These are phyloP conservation scores for Eupithecia dodoneata DNA, from an alignment of 2,888 invertebrate species.

Conservation along the genomic window DNA sequence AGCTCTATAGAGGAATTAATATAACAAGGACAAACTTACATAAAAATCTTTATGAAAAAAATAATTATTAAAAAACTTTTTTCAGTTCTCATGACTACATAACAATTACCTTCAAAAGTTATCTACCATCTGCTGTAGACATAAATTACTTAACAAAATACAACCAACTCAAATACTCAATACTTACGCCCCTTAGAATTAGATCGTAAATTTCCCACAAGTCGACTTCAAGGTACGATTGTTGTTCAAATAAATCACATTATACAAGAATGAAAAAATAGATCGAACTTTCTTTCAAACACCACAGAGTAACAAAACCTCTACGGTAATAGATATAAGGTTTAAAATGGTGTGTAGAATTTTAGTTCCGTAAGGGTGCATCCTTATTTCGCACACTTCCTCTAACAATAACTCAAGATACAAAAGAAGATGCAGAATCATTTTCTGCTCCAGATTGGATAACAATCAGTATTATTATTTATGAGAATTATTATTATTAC, in stretches of 20 bases:
- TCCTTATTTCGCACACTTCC: conserved; percentile 75
- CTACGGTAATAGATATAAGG: conserved; percentile 27
- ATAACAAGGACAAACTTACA: too few relatives aligned
- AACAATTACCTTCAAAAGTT: conserved; percentile 30
- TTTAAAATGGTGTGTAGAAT: conserved; percentile 13
- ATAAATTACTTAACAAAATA: conserved; percentile 60
- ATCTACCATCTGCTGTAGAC: conserved; percentile 51
- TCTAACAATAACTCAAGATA: conserved; percentile 58
- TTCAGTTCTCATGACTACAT: conserved; percentile 21
- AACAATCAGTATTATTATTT: conserved; percentile 71
- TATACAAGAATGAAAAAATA: conserved; percentile 71
- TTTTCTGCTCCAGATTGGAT: conserved; percentile 72
- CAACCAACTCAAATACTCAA: conserved; percentile 58
- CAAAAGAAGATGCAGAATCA: conserved; percentile 43
- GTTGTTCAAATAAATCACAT: conserved; percentile 81
- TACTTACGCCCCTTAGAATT: conserved; percentile 68
- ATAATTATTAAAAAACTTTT: background rate
- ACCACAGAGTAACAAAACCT: conserved; percentile 37
- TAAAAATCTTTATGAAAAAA: too few relatives aligned
- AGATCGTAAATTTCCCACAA: conserved; percentile 82
- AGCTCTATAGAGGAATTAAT: too few relatives aligned
- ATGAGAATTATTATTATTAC: conserved; percentile 37
- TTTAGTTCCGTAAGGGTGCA: conserved; percentile 50
- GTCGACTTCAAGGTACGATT: conserved; percentile 62
- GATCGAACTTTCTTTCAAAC: conserved; percentile 60